Percentiles rank a stretch among this genome's conserved stretches.
Evolutionary conservation across 30 jellyfish, hydroid and myxozoan species (phyloP).

Genomic region (Hydra vulgaris): DNA sequence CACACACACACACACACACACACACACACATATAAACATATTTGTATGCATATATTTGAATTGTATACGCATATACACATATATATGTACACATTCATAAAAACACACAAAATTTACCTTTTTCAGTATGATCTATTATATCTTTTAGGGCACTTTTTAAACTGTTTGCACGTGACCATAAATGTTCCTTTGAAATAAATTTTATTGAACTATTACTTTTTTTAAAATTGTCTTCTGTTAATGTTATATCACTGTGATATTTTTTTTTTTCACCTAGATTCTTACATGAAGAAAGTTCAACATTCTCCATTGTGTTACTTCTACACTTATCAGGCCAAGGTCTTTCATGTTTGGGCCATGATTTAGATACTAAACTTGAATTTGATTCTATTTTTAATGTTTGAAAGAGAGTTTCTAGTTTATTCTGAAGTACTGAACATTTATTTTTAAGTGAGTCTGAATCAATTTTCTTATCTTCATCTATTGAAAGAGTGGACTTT

Average conservation of each 20-base stretch:
- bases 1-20: too few species aligned
- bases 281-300: constrained; percentile 19
- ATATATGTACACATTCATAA: not conserved
- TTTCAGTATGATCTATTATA: constrained; percentile 76
- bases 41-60: too few species aligned
- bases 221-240: constrained; percentile 29
- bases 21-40: too few species aligned
- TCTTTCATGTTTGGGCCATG: not conserved
- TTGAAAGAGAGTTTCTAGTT: constrained; percentile 59
- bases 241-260: constrained; percentile 33
- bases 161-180: constrained; percentile 94
- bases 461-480: constrained; percentile 36
- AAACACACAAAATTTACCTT: too few species aligned
- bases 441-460: constrained; percentile 56
- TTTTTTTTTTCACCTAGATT: not conserved
- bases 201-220: constrained; percentile 47
- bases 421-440: constrained; percentile 58
- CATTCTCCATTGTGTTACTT: constrained; percentile 55
- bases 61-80: too few species aligned
- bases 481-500: constrained; percentile 43
- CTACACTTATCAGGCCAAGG: too few species aligned
- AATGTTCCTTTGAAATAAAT: constrained; percentile 68
- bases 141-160: constrained; percentile 86
- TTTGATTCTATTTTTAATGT: constrained; percentile 82
- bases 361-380: constrained; percentile 34